These are phyloP conservation scores for Leiothrix lutea DNA, from an alignment of 2,113 vertebrate genomes.

Conservation along the genomic window DNA sequence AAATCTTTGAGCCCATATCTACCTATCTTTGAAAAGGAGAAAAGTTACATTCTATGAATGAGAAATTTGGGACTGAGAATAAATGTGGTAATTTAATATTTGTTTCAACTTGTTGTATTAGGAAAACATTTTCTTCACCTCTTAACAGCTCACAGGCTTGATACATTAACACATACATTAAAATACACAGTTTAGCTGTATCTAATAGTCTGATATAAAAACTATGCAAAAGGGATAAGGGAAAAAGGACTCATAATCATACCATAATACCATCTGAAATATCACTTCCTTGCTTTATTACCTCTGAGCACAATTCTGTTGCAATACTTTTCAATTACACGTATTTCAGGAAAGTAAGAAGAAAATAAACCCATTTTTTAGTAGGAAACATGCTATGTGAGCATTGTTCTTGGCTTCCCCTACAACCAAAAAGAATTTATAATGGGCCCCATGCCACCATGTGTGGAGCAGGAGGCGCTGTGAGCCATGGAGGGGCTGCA, in stretches of 20 bases:
- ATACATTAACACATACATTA: neutral
- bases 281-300: neutral
- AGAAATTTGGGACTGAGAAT: neutral
- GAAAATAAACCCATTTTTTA: neutral
- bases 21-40: neutral
- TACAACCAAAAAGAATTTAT: neutral
- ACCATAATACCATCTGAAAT: neutral
- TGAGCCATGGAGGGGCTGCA: neutral
- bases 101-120: neutral
- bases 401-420: neutral
- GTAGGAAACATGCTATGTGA: neutral
- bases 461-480: fast-evolving
- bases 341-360: neutral
- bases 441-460: too few species aligned
- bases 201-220: neutral
- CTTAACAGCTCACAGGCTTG: neutral
- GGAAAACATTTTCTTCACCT: neutral
- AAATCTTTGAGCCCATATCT: neutral
- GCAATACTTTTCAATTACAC: neutral
- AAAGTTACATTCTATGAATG: neutral
- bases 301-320: neutral
- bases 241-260: neutral
- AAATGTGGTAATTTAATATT: neutral
- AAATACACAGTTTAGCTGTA: neutral
- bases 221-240: neutral